phyloP scores from a whole-genome alignment of 92 coral and sea anemone species.

The Diadumene lineata region DNA sequence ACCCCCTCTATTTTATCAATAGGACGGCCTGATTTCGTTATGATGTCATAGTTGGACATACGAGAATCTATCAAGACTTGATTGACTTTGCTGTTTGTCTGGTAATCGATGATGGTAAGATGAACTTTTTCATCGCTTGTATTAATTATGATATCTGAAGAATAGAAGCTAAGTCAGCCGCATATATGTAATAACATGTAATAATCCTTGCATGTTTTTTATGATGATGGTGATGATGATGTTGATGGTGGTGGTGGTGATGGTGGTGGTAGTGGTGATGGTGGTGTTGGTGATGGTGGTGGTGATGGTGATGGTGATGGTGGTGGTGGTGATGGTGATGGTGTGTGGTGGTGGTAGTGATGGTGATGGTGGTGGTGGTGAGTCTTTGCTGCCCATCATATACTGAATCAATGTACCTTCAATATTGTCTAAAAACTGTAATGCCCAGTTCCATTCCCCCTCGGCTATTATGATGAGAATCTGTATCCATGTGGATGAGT shows the following conservation, averaged over 20 bases:
- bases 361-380: neutral
- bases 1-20: neutral
- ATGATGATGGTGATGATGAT: neutral
- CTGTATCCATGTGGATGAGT: neutral
- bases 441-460: conserved; percentile 24
- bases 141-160: conserved; percentile 16
- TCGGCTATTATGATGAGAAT: conserved; percentile 15
- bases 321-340: neutral
- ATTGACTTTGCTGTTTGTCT: neutral
- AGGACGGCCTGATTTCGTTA: neutral
- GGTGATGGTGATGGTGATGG: conserved; percentile 1
- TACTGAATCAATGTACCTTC: conserved; percentile 20
- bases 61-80: neutral
- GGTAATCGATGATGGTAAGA: conserved; percentile 24
- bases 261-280: neutral
- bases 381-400: too few species aligned
- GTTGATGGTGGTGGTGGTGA: neutral
- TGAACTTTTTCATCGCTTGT: conserved; percentile 22
- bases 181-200: too few species aligned
- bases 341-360: neutral
- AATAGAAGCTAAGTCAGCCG: too few species aligned
- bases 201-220: neutral
- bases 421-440: conserved; percentile 16
- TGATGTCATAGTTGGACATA: neutral
- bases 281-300: conserved; percentile 1